These are phyloP conservation scores for Cygnus buccinator DNA, from an alignment of 2,113 vertebrate genomes.

Conservation along the genomic window DNA sequence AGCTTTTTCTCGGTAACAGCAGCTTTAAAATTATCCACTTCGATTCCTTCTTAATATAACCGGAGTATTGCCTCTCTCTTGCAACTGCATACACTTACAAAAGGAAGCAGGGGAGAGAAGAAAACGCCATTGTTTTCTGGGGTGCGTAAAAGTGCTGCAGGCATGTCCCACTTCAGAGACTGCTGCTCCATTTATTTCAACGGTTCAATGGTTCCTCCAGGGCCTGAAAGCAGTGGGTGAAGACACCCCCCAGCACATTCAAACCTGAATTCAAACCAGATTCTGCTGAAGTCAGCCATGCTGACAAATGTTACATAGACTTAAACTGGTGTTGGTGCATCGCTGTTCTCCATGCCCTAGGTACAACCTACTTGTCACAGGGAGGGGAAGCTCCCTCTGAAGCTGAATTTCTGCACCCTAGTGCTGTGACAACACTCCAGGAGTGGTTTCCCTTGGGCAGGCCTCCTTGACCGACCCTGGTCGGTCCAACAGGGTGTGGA, in stretches of 20 bases:
- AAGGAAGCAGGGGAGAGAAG: neutral
- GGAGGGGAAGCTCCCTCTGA: neutral
- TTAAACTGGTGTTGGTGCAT: neutral
- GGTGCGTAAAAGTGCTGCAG: neutral
- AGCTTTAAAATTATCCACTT: neutral
- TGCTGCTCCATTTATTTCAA: neutral
- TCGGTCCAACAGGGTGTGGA: fast-evolving
- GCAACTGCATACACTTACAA: neutral
- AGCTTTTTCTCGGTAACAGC: constrained; percentile 21
- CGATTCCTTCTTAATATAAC: neutral
- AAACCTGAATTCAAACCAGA: too few relatives aligned
- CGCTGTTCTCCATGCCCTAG: neutral
- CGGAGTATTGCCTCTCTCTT: neutral
- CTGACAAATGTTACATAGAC: neutral
- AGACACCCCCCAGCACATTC: neutral
- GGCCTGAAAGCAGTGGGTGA: neutral
- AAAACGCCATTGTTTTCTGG: neutral
- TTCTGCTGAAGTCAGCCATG: fast-evolving
- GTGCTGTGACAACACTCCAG: fast-evolving
- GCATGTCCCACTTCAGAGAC: neutral
- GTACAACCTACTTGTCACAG: fast-evolving
- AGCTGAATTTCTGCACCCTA: neutral
- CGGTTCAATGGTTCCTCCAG: neutral
- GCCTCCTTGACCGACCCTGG: neutral
- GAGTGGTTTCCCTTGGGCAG: neutral